Evolutionary conservation across 2,113 vertebrate genomes (phyloP), one percentile per base, ranked within the genome.

Genomic region (Hippocampus guttulatus): DNA sequence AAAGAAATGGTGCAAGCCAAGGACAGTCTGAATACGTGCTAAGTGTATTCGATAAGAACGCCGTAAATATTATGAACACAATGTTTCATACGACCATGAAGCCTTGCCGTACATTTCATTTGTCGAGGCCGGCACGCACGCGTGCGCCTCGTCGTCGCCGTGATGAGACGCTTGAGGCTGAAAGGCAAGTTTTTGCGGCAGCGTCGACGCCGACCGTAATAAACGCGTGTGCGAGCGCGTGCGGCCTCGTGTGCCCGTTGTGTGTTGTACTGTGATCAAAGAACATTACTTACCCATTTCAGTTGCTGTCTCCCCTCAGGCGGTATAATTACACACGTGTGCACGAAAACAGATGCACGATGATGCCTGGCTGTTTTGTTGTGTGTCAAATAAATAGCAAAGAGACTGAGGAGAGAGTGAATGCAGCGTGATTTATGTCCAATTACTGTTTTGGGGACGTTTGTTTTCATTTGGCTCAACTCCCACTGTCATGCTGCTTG

Each of bases 281-380:
- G 79, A 76, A 84, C 82, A 88, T 90, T 87, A 90, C 86, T 90
- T 85, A 85, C 84, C 78, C 74, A 64, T 86, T 76, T 72, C 81
- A 79, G 81, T 85, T 75, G 73, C 77, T 77, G 80, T 84, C 75
- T 76, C 64, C 78, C 88, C 80, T 80, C 78, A 52, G 85, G 87
- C 77, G 3, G 70, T 75, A 74, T 80, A 73, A 81, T 78, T 69
- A 69, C 69, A 75, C 81, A 57, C 63, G 65, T 55, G 68, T 69
- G 6, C 65, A 67, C 67, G 47, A 27, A 58, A 64, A 67, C 68
- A 45, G 18, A 71, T 7, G 14, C 68, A 69, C 76, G 65, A 60
- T 78, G 70, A 70, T 80, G 82, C 81, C 77, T 79, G 62, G 40
- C 69, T 77, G 75, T 76, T 69, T 62, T 52, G 64, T 71, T 67